Evolutionary conservation across 2,797 vertebrate species (phyloP), one percentile per base, ranked within the genome.

Genomic region (Peromyscus nudipes): DNA sequence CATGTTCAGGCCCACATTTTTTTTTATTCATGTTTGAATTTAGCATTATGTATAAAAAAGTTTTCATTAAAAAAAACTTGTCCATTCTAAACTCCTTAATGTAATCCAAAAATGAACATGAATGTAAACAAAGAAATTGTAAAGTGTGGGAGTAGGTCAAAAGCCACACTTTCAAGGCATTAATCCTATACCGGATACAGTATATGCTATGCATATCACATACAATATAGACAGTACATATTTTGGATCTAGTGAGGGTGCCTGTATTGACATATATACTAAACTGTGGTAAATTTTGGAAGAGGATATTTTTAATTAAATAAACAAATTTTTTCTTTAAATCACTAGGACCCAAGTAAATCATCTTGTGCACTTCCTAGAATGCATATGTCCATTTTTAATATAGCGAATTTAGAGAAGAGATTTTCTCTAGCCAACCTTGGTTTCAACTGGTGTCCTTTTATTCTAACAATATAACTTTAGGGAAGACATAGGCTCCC

Each of bases 291-390:
- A 85, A 88, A 76, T 4, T 46, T 94, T 81, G 29, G 11, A 19
- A 11, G 69, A 62, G 75, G 62, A 40, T 93, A 31, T 12, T 49
- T 83, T 64, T 84, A 85, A 11, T 89, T 75, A 71, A 62, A 86
- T 92, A 85, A 77, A 79, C 46, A 81, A 10, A 55, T 11, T 71
- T 81, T 79, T 94, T 77, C 89, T 79, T 82, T 83, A 84, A 69
- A 92, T 79, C 64, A 55, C 40, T 31, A 62, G 6, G 29, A 83
- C 9, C 27, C 17, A 87, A 86, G 40, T 92, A 91, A 83, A 76
- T 92, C 37, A 83, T 67, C 49, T 83, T 52, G 5, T 12, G 25
- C 1, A 67, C 37, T 90, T 77, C 10, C 19, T 92, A 65, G 16
- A 37, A 6, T 84, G n/a, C 6, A 23, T 60, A 43, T 46, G 73